Base-by-base conservation (phyloP, 2,113 vertebrate genomes). In the Junco hyemalis region DNA sequence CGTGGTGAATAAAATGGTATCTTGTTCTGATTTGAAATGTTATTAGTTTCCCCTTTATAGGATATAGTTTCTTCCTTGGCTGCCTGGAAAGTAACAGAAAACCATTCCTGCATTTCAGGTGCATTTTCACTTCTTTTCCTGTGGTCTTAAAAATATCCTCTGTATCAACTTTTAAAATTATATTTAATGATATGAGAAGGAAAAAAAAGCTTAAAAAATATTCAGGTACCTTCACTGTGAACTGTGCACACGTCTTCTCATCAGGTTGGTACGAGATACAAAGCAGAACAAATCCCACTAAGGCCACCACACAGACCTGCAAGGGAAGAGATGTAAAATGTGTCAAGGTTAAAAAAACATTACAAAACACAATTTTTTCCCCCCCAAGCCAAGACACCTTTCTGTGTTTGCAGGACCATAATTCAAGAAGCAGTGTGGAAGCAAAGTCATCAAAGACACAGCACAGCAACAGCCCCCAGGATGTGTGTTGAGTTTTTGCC, bases 211-310 rank as follows among this genome's bases (percentile, higher is more conserved):
- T 47, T 18, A 25, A 56, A 80, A 86, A 86, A 95, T 53, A 29
- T 48, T 47, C 31, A 89, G 96, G 96, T 97, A 99, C 99, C 98
- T 99, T 99, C 91, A 97, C 97, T 54, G 98, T 96, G 96, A 99
- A 99, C 66, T 99, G 99, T 60, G 97, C 63, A 42, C 98, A 98
- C 0, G 98, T 98, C 94, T 97, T 98, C 96, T 99, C 99, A 11
- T 99, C 99, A 1, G 99, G 98, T 44, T 97, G 97, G 94, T 99
- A 99, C 0, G 98, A 99, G 96, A 99, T 88, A 51, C 98, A 99
- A 68, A 99, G 99, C 96, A 99, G 98, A 93, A 99, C 96, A 76
- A 99, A 98, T n/a, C 99, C 99, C 84, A 99, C 92, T 60, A 99
- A 96, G 89, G 99, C 98, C 68, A 98, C 99, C 47, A 99, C 44